phyloP scores from a whole-genome alignment of 1,140 invertebrate species.

The Ips nitidus region DNA sequence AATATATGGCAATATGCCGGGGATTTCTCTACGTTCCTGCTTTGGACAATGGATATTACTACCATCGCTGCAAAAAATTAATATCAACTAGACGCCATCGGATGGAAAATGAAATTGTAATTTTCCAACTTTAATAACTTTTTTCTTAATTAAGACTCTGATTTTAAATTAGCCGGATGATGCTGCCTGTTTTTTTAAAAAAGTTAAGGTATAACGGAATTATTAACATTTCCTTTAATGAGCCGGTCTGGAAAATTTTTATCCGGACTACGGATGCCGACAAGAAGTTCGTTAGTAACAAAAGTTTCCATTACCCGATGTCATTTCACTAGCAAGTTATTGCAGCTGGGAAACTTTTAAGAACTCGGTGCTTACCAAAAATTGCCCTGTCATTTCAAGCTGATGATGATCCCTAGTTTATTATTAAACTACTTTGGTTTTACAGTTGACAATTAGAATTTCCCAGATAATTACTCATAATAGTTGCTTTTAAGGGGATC shows the following conservation, averaged over 20 bases:
- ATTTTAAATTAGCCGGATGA: not conserved
- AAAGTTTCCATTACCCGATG: not conserved
- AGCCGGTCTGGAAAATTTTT: not conserved
- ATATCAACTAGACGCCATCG: not conserved
- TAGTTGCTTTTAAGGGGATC: too few relatives aligned
- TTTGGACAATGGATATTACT: not conserved
- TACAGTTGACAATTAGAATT: too few relatives aligned
- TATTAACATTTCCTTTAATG: slow-evolving; percentile 2
- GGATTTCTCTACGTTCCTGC: not conserved
- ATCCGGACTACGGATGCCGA: not conserved
- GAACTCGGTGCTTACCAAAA: too few relatives aligned
- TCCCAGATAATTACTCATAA: too few relatives aligned
- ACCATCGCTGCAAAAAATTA: not conserved
- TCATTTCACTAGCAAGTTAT: not conserved
- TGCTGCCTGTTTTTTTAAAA: not conserved
- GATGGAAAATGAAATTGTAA: not conserved
- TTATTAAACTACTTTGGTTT: too few relatives aligned
- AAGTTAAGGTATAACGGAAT: not conserved
- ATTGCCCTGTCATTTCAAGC: too few relatives aligned
- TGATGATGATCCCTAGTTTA: too few relatives aligned
- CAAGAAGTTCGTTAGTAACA: slow-evolving; percentile 1
- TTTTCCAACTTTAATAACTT: not conserved
- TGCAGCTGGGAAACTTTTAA: too few relatives aligned
- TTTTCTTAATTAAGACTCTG: not conserved
- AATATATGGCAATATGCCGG: slow-evolving; percentile 6